A percentile compares a stretch with the other conserved stretches of the same genome.
phyloP scores from a whole-genome alignment of 2,888 invertebrate species.

The Athrips mouffetella region DNA sequence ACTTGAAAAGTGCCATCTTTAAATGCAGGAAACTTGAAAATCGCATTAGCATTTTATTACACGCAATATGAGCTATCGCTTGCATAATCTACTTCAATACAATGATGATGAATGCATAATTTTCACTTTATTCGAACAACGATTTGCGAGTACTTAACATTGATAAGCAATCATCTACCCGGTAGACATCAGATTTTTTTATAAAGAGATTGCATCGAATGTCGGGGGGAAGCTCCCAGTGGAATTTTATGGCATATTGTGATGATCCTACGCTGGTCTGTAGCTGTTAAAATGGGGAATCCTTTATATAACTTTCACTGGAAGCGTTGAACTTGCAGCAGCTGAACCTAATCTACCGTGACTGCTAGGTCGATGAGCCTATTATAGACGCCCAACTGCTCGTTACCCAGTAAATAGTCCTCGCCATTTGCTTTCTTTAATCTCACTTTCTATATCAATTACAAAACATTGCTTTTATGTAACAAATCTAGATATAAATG shows the following conservation, averaged over 20 bases:
- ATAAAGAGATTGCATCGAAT: too few relatives aligned
- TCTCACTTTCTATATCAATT: constrained; percentile 34
- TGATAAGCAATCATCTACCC: too few relatives aligned
- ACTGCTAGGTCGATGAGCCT: constrained; percentile 43
- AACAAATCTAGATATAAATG: constrained; percentile 5
- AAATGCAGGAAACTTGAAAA: constrained; percentile 14
- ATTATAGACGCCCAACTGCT: constrained; percentile 42
- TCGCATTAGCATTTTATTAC: constrained; percentile 4
- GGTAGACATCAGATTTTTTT: too few relatives aligned
- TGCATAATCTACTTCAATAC: constrained; percentile 4
- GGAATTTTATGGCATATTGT: background rate
- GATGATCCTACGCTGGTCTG: background rate
- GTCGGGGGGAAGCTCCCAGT: too few relatives aligned
- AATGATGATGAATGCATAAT: constrained; percentile 6
- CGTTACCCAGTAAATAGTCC: constrained; percentile 39
- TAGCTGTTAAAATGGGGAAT: background rate
- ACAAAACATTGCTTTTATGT: constrained; percentile 10
- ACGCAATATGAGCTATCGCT: constrained; percentile 11
- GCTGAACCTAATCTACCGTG: constrained; percentile 44
- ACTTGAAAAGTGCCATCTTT: background rate
- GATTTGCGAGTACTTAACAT: too few relatives aligned
- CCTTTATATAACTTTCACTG: constrained; percentile 12
- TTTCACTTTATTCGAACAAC: background rate
- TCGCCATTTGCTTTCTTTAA: constrained; percentile 22
- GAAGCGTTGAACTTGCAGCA: constrained; percentile 30